A percentile compares a stretch with the other conserved stretches of the same genome.
Conservation (phyloP, 2,888 invertebrate species). For the Neoitamus cyanurus region DNA sequence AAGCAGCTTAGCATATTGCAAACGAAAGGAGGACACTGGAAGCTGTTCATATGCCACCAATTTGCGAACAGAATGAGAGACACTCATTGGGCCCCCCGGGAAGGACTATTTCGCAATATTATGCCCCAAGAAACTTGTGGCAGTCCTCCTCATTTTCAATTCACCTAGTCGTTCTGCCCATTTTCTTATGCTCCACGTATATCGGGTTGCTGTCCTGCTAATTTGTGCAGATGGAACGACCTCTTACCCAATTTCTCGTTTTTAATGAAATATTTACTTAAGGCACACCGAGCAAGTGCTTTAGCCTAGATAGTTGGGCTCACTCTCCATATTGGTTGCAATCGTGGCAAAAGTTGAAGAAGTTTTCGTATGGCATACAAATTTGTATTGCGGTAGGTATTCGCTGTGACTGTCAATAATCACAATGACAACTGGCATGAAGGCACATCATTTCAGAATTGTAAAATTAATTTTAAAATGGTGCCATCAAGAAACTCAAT, state of each 20-base stretch:
- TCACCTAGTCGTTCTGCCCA: not conserved
- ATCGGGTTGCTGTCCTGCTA: not conserved
- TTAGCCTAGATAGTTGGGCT: not conserved
- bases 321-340: not conserved
- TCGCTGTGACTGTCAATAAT: too few relatives aligned
- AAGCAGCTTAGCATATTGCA: not conserved
- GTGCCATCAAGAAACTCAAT: too few relatives aligned
- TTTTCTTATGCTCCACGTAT: not conserved
- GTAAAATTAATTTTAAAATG: too few relatives aligned
- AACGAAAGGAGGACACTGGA: not conserved
- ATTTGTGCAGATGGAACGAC: not conserved
- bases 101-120: not conserved
- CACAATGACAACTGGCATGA: too few relatives aligned
- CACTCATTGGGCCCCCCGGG: not conserved
- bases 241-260: not conserved
- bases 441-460: too few relatives aligned
- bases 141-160: not conserved
- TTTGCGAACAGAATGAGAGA: not conserved
- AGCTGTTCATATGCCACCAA: not conserved
- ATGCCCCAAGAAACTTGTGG: not conserved
- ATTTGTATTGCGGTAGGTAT: too few relatives aligned
- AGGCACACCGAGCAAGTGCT: not conserved
- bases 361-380: too few relatives aligned
- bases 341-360: too few relatives aligned
- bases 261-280: conserved; percentile 1